These are phyloP conservation scores for Camelus dromedarius DNA, from an alignment of 2,113 vertebrate genomes.

Conservation along the genomic window DNA sequence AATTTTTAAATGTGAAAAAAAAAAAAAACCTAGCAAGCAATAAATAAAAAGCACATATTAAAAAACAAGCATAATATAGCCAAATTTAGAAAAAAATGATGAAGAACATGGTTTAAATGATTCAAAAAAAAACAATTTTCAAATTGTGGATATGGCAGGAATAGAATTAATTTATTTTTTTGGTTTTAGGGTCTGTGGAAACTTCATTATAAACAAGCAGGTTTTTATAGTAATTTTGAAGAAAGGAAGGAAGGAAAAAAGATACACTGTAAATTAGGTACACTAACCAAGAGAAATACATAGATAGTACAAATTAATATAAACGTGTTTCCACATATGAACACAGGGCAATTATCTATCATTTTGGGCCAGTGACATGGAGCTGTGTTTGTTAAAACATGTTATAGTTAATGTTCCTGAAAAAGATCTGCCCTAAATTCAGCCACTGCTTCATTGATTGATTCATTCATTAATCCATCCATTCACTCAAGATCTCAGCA, in stretches of 20 bases:
- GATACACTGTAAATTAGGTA: background rate
- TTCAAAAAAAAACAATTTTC: background rate
- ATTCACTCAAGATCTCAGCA: background rate
- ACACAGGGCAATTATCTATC: background rate
- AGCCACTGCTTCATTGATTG: background rate
- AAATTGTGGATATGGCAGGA: background rate
- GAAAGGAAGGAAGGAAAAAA: background rate
- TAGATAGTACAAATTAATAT: background rate
- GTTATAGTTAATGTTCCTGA: background rate
- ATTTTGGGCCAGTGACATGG: background rate
- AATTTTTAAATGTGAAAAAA: constrained; percentile 52
- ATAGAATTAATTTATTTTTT: background rate
- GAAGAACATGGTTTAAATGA: background rate
- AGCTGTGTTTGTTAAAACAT: background rate
- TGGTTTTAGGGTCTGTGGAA: background rate
- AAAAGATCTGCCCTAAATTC: background rate
- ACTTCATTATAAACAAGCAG: background rate
- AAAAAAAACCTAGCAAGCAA: background rate
- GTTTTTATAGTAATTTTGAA: background rate
- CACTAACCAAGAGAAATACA: no score
- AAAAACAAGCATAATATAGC: background rate
- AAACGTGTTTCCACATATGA: background rate
- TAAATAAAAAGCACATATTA: background rate
- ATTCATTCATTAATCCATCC: background rate
- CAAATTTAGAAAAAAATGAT: background rate